Percentiles rank a stretch among this genome's conserved stretches.
Evolutionary conservation across 2,113 vertebrate species (phyloP).

Genomic region (Numida meleagris): DNA sequence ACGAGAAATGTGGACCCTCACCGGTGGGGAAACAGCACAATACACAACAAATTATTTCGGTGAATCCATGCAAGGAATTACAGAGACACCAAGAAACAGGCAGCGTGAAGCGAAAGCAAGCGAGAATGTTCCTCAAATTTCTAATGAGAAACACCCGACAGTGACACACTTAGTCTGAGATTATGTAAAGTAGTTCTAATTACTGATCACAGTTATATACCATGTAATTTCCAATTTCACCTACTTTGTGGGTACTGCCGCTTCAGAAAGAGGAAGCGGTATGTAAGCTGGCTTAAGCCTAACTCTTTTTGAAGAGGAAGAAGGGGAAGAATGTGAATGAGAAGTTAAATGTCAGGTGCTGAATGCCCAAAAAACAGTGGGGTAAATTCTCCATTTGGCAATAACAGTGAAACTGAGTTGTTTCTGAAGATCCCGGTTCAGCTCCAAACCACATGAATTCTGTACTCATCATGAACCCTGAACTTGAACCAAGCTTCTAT

Average conservation of each 20-base stretch:
- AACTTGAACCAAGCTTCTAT: not conserved
- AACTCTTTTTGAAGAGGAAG: not conserved
- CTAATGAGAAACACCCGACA: not conserved
- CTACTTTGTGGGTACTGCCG: not conserved
- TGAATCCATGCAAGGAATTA: not conserved
- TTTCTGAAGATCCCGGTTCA: not conserved
- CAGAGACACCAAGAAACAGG: not conserved
- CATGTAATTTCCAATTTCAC: not conserved
- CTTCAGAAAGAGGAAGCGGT: not conserved
- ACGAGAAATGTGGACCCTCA: not conserved
- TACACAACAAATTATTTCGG: not conserved
- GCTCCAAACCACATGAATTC: not conserved
- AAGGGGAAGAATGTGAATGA: not conserved
- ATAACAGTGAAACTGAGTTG: not conserved
- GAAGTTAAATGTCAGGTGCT: not conserved
- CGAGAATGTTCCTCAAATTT: not conserved
- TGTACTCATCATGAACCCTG: not conserved
- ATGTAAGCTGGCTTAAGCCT: not conserved
- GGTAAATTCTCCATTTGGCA: not conserved
- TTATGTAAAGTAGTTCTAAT: constrained; percentile 32
- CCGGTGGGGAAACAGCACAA: not conserved
- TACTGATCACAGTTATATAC: not conserved
- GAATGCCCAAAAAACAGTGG: not conserved
- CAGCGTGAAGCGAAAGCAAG: not conserved
- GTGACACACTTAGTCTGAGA: not conserved